Conservation (phyloP, 2,888 invertebrate genomes). For the Pilophorus perplexus region DNA sequence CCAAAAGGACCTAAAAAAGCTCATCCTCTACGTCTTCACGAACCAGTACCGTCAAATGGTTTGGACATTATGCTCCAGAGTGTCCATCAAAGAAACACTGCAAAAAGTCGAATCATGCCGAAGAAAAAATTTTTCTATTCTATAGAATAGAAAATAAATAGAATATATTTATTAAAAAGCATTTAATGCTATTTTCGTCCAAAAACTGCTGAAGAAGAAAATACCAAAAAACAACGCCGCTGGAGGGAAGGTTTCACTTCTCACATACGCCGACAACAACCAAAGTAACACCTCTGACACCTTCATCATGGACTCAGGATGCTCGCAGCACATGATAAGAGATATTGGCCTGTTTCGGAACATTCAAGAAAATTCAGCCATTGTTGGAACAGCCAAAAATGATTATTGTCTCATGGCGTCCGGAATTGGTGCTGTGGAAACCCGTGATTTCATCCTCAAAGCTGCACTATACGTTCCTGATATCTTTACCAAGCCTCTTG, state of each 20-base stretch:
- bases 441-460: constrained; percentile 1
- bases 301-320: neutral
- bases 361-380: neutral
- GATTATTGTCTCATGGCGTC: neutral
- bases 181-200: neutral
- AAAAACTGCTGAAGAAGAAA: neutral
- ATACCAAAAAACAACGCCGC: no score
- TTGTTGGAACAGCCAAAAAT: neutral
- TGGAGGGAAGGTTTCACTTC: neutral
- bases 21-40: no score
- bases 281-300: neutral
- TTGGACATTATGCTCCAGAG: no score
- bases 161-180: no score
- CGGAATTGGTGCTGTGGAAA: neutral
- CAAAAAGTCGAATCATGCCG: no score
- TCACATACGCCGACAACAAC: neutral
- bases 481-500: no score
- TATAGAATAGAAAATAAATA: no score
- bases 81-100: no score
- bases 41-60: no score
- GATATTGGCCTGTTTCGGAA: neutral
- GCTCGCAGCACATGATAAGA: neutral
- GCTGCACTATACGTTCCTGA: neutral
- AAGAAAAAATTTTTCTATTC: no score
- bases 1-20: no score